Conservation (phyloP, 2,888 invertebrate genomes). For the Apeira syringaria region DNA sequence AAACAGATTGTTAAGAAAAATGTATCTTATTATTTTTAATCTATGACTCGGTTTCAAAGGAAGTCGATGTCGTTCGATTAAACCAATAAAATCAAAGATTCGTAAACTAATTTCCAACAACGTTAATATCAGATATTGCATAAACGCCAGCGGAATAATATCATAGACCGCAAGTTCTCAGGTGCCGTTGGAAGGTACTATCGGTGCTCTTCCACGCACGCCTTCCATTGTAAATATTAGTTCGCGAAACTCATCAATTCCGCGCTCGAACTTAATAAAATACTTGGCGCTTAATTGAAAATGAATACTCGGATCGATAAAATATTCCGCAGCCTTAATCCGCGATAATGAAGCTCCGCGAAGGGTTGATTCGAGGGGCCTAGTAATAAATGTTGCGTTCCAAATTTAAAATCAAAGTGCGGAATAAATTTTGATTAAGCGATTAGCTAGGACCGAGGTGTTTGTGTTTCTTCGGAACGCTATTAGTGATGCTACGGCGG, state of each 20-base stretch:
- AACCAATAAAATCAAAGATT: slow-evolving; percentile 27
- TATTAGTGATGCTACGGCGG: slow-evolving; percentile 51
- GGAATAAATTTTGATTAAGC: slow-evolving; percentile 84
- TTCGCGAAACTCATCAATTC: slow-evolving; percentile 83
- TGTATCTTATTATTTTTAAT: too few relatives aligned
- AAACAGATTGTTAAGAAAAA: too few relatives aligned
- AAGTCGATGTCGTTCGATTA: slow-evolving; percentile 9
- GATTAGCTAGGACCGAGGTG: slow-evolving; percentile 76
- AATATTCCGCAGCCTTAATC: slow-evolving; percentile 83
- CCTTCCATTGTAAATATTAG: slow-evolving; percentile 81
- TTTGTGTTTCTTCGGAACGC: slow-evolving; percentile 67
- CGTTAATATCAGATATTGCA: slow-evolving; percentile 28
- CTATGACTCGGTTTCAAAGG: too few relatives aligned
- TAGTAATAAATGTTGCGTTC: slow-evolving; percentile 82
- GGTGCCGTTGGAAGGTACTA: slow-evolving; percentile 31
- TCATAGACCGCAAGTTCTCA: slow-evolving; percentile 46
- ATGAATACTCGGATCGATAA: slow-evolving; percentile 83
- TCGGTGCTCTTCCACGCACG: slow-evolving; percentile 54
- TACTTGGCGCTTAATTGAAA: slow-evolving; percentile 84
- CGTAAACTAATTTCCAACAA: slow-evolving; percentile 28
- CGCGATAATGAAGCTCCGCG: slow-evolving; percentile 80
- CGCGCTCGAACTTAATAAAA: slow-evolving; percentile 82
- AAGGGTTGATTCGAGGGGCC: slow-evolving; percentile 77
- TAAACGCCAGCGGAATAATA: slow-evolving; percentile 34
- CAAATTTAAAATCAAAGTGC: slow-evolving; percentile 84